Conservation (phyloP, 1,140 invertebrate genomes). For the Macrobrachium nipponense region DNA sequence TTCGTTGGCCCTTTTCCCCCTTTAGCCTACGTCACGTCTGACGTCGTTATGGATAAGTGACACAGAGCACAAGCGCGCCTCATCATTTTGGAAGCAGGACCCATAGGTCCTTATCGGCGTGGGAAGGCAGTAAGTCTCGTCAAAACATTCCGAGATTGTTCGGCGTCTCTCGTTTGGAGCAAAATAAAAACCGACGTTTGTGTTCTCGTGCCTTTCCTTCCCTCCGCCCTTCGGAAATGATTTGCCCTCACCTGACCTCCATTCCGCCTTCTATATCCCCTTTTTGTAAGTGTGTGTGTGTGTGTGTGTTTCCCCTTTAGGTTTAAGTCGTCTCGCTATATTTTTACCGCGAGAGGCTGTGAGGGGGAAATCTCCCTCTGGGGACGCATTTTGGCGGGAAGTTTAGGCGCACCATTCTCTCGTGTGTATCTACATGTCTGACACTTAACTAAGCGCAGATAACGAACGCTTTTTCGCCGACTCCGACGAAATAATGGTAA, state of each 20-base stretch:
- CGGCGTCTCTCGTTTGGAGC: not conserved
- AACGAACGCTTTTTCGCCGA: not conserved
- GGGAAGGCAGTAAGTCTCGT: constrained; percentile 17
- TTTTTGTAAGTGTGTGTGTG: not conserved
- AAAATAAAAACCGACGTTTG: constrained; percentile 51
- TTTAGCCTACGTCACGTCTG: not conserved
- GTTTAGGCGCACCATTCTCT: not conserved
- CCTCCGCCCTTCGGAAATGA: constrained; percentile 41
- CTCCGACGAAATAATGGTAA: not conserved
- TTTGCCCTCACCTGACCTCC: constrained; percentile 58
- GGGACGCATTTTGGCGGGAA: not conserved
- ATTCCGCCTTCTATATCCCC: constrained; percentile 8
- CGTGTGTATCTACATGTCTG: too few species aligned
- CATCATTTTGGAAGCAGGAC: not conserved
- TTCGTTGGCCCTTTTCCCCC: not conserved
- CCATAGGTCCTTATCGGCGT: not conserved
- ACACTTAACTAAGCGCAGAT: not conserved
- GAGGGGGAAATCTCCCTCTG: constrained; percentile 30
- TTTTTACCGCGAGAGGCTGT: constrained; percentile 18
- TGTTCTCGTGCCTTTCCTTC: constrained; percentile 3
- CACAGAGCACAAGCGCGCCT: not conserved
- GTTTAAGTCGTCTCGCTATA: constrained; percentile 18
- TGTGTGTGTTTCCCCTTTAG: not conserved
- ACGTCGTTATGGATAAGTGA: not conserved
- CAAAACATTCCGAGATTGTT: constrained; percentile 48